Evolutionary conservation across 2,113 vertebrate species (phyloP), one percentile per base, ranked within the genome.

Genomic region (Channa maculata): DNA sequence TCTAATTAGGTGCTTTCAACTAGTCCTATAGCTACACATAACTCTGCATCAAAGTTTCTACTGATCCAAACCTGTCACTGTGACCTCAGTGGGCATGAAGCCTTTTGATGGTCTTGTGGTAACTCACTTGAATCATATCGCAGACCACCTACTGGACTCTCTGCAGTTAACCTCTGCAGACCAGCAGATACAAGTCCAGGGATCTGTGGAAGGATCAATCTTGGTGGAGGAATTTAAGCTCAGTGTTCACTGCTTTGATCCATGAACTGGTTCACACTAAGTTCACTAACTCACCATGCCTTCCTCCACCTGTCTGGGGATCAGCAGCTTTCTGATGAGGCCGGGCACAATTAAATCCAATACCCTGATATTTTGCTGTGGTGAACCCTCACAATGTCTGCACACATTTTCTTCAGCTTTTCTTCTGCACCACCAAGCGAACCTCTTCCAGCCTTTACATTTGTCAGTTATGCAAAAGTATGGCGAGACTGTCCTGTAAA

Each of bases 211-310:
- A 55, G 34, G 45, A 80, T 74, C 64, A 77, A 45, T 38, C 58
- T 61, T 71, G 67, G 38, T 50, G 41, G 15, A 62, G 67, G 69
- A 71, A 75, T 66, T 65, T 10, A 79, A 24, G 45, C 70, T 64
- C 58, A 75, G 51, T 5, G 5, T 43, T 84, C 46, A 67, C 39
- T 33, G 6, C 75, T 87, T 75, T 79, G 85, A 86, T 78, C 66
- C 65, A 66, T 70, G 39, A 69, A 63, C 76, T 54, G 63, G 51
- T 52, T 85, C 77, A 72, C 39, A 49, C 36, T 59, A 39, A 60
- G 51, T 64, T 76, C 36, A 24, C 64, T 8, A 44, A 53, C 65
- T 69, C 74, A 14, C 49, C 9, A n/a, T 5, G n/a, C 10, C 75
- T 58, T 70, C 74, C 82, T 80, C 62, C 75, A 70, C 39, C 41